Base-by-base conservation (phyloP, 2,797 vertebrate genomes). In the Percopsis omiscomaycus region DNA sequence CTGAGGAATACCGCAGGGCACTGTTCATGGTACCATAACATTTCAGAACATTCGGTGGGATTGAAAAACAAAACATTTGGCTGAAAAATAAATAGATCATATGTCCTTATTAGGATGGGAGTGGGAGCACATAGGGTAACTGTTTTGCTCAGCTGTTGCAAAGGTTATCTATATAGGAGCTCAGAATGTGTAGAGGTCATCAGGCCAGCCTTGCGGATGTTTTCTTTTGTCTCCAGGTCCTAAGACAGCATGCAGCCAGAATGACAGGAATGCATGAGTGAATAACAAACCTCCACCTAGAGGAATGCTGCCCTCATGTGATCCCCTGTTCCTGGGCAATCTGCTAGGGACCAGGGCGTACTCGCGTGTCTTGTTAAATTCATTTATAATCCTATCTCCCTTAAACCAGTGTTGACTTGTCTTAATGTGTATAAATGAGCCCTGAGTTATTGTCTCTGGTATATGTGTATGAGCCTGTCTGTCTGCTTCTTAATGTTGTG, bases 211-310 rank as follows among this genome's bases (percentile, higher is more conserved):
- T 30, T 55, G 53, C 65, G 71, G 55, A 54, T 56, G 49, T 64
- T 55, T 70, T 52, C 30, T 47, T 58, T 30, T 69, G 45, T 58
- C 54, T 64, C 48, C 8, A 44, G 30, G 45, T 65, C 60, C 9
- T 55, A 2, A 58, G 55, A 64, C 52, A 64, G 28, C 4, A 12
- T 69, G 53, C 52, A 59, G 59, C 48, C 51, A 70, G 75, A 83
- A 84, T 79, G 78, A 50, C 42, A 75, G 66, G 73, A 83, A 83
- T 84, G 79, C 64, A 16, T 61, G 62, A 52, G 55, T 62, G 69
- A 59, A 42, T 55, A 81, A 66, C 66, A 65, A 61, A 57, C 51
- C 69, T 78, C 60, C 65, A 71, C 68, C 56, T 68, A 51, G 59
- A 58, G 61, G 48, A 52, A 74, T 8, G 2, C 64, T 28, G 37